Percentiles rank a stretch among this genome's conserved stretches.
Evolutionary conservation across 2,888 invertebrate genomes (phyloP).

Genomic region (Prosapia bicincta): DNA sequence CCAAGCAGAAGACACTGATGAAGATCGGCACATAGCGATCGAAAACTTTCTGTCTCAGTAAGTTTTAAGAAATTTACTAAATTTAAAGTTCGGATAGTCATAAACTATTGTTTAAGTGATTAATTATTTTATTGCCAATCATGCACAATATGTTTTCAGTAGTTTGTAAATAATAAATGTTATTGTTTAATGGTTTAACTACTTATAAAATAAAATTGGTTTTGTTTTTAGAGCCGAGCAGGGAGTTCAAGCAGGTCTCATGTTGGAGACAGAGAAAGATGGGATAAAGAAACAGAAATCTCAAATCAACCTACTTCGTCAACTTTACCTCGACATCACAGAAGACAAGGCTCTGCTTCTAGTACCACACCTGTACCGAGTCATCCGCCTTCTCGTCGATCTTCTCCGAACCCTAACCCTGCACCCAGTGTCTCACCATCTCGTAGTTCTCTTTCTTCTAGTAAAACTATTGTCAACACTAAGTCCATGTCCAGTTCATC

Average conservation of each 20-base stretch:
- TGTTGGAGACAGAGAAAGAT: constrained; percentile 15
- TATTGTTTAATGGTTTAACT: no score
- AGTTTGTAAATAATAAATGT: no score
- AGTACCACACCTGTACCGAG: constrained; percentile 30
- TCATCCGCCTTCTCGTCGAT: constrained; percentile 34
- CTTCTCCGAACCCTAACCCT: constrained; percentile 26
- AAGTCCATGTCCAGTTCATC: constrained; percentile 40
- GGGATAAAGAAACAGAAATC: constrained; percentile 2
- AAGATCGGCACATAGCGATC: no score
- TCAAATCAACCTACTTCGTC: neutral
- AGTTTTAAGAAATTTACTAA: no score
- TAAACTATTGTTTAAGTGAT: no score
- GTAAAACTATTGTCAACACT: constrained; percentile 37
- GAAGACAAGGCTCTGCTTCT: constrained; percentile 29
- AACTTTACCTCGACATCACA: constrained; percentile 23
- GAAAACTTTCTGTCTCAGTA: no score
- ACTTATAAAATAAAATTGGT: no score
- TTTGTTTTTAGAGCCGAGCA: constrained; percentile 24
- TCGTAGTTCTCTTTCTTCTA: constrained; percentile 36
- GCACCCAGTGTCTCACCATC: constrained; percentile 33
- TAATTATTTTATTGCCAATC: no score
- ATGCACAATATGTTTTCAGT: no score
- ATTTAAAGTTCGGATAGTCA: no score
- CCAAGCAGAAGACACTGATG: no score
- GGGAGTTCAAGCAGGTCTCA: constrained; percentile 13